These are phyloP conservation scores for Phymanthus crucifer DNA, from an alignment of 92 coral and sea anemone genomes.

Conservation along the genomic window DNA sequence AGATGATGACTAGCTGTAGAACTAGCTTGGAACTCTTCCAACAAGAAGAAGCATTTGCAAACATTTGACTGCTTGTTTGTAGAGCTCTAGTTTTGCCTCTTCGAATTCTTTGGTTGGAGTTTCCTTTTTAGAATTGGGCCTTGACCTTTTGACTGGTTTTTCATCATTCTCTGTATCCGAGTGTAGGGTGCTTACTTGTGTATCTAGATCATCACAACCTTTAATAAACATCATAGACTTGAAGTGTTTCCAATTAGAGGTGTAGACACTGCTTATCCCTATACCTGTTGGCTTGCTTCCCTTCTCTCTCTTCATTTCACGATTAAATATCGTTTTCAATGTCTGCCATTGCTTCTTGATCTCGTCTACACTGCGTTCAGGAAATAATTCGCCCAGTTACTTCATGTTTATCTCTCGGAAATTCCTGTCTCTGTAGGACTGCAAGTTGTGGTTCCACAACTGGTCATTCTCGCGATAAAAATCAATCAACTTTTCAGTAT, in stretches of 20 bases:
- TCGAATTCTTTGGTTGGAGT: slow-evolving; percentile 36
- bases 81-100: slow-evolving; percentile 32
- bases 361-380: slow-evolving; percentile 25
- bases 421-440: slow-evolving; percentile 24
- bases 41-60: slow-evolving; percentile 36
- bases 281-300: neutral
- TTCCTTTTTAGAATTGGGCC: slow-evolving; percentile 1
- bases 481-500: slow-evolving; percentile 29
- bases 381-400: slow-evolving; percentile 22
- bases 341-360: neutral
- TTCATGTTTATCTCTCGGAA: slow-evolving; percentile 18
- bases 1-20: too few species aligned
- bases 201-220: neutral
- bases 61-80: slow-evolving; percentile 36
- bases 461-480: slow-evolving; percentile 23
- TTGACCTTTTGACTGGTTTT: neutral
- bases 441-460: slow-evolving; percentile 27
- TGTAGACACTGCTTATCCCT: neutral
- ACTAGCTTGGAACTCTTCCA: too few species aligned
- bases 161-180: slow-evolving; percentile 1
- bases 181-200: slow-evolving; percentile 2
- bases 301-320: neutral
- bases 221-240: too few species aligned
- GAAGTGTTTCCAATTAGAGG: neutral
- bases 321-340: neutral